Evolutionary conservation across 2,113 vertebrate genomes (phyloP), one percentile per base, ranked within the genome.

Genomic region (Hiodon tergisus): DNA sequence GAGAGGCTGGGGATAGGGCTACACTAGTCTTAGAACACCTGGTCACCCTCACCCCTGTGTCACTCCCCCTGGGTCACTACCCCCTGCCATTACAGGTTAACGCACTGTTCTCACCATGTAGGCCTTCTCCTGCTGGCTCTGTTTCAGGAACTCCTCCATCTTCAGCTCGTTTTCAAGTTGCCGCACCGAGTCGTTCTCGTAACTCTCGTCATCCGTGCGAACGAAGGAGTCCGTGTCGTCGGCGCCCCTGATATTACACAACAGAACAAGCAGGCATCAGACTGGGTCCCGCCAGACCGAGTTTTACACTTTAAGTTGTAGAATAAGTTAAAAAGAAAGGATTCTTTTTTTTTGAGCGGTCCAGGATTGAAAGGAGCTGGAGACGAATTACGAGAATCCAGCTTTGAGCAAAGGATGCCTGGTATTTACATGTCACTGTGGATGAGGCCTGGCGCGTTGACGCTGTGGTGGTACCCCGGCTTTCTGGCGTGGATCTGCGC

Each of bases 141-240:
- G 95, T 84, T 94, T 95, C 83, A 95, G 89, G 69, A 95, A 92
- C 60, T 97, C 95, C 63, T 95, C 96, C 88, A 95, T 90, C 72
- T 91, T 92, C 79, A 98, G 90, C 78, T 98, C 94, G 0, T 91
- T 92, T 82, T 98, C 95, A 83, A 98, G 91, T 84, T 95, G 95
- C 80, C 83, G 91, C 58, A 96, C 95, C 17, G 96, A 92, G 76
- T 95, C 94, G 2, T 92, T 94, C 82, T 96, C 94, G 2, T 95
- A 98, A 77, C 88, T 87, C 79, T 95, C 94, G 13, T 91, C 92
- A 72, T 94, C 92, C 10, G 88, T 83, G 78, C 78, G 88, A 11
- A 88, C 87, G 0, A 90, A 93, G 58, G 90, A 79, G 11, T 92
- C 92, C 72, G 89, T 91, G 47, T 92, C 88, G 75, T 92, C 92